Base-by-base conservation (phyloP, 2,888 invertebrate genomes). In the Pyrgus malvae region DNA sequence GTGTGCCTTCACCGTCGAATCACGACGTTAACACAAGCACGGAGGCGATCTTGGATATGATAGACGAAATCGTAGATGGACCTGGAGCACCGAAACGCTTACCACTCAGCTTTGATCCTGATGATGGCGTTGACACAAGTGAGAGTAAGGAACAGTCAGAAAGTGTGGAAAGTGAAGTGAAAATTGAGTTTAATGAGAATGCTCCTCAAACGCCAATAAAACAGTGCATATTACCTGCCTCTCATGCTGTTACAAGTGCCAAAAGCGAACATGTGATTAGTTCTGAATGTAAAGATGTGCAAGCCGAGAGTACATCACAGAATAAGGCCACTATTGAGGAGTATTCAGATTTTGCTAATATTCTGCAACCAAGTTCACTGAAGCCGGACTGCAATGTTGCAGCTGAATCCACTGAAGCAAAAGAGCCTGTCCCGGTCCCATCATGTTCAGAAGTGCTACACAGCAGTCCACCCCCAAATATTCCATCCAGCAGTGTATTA, bases 41-140 rank as follows among this genome's bases (percentile, higher is more conserved):
- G 31, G 90, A 91, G 67, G 90, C 89, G 66, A 88, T 91, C 65
- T 76, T 91, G 67, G 88, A 90, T 63, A 90, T 91, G 90, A 91
- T 91, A 60, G 90, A 91, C 66, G 90, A 90, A 70, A 83, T 90
- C 60, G 86, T 90, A 29, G 90, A 90, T 56, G 90, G 87, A 14
- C 90, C 89, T 46, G 83, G 79, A 55, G 86, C 87, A 16, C 80
- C 83, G n/a, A 85, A 80, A 64, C 80, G 87, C 61, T 58, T 83
- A 59, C 76, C 80, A 29, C 69, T 70, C 41, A 57, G 65, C 7
- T 56, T 62, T 23, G 64, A 65, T 58, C 66, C 60, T 31, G 62
- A 60, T 14, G 58, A 59, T 25, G 61, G 58, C 53, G 55, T 37
- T 46, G 55, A 48, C 33, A 45, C 25, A 29, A 8, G 14, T 6